A percentile compares a stretch with the other conserved stretches of the same genome.
These are phyloP conservation scores for Sphecodes monilicornis DNA, from an alignment of 2,888 invertebrate species.

Conservation along the genomic window DNA sequence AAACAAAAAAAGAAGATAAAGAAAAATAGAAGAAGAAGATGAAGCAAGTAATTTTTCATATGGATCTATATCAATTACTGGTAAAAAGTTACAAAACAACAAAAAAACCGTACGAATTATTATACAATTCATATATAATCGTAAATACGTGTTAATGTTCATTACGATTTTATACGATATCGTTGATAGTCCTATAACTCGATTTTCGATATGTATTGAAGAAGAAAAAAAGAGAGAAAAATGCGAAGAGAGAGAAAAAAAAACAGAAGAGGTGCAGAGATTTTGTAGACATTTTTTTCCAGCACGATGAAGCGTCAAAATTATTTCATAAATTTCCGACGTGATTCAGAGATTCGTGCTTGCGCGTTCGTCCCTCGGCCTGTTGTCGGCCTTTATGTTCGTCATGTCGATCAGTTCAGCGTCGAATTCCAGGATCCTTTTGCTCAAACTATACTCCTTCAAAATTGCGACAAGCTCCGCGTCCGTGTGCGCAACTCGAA, in stretches of 20 bases:
- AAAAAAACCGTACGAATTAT: constrained; percentile 48
- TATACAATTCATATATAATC: constrained; percentile 44
- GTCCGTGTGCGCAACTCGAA: constrained; percentile 73
- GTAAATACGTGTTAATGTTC: constrained; percentile 54
- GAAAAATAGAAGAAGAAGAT: constrained; percentile 13
- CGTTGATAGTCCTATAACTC: constrained; percentile 45
- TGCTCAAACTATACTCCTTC: constrained; percentile 50
- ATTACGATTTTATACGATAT: constrained; percentile 60
- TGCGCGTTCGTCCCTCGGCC: constrained; percentile 33
- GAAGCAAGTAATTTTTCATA: constrained; percentile 57
- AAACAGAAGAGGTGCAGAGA: background rate
- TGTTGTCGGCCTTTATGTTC: constrained; percentile 16
- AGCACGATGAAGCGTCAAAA: background rate
- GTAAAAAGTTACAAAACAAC: constrained; percentile 44
- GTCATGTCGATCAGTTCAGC: constrained; percentile 46
- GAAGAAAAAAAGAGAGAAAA: constrained; percentile 16
- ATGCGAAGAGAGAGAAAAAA: background rate
- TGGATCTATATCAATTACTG: constrained; percentile 45
- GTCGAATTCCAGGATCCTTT: constrained; percentile 24
- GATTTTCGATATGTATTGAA: constrained; percentile 41
- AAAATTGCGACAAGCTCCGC: constrained; percentile 70
- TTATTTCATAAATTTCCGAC: constrained; percentile 1
- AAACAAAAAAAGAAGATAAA: background rate
- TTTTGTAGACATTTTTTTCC: constrained; percentile 1
- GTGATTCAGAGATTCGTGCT: constrained; percentile 61